These are phyloP conservation scores for Crossocerus cetratus DNA, from an alignment of 2,888 invertebrate genomes.

Conservation along the genomic window DNA sequence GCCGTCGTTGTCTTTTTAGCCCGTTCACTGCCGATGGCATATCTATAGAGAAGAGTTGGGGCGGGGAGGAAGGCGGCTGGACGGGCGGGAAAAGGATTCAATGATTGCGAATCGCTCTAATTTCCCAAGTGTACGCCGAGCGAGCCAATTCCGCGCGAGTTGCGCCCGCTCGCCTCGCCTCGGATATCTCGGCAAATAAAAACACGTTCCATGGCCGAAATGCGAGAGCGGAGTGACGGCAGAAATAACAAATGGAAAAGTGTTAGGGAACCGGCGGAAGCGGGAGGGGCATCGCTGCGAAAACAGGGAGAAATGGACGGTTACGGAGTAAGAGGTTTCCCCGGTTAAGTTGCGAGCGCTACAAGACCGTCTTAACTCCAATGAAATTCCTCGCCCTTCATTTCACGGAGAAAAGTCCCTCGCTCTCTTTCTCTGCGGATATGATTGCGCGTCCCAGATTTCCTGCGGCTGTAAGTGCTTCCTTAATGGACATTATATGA, in stretches of 20 bases:
- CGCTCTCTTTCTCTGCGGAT: too few relatives aligned
- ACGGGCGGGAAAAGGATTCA: constrained; percentile 54
- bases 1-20: background rate
- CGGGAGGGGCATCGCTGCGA: background rate
- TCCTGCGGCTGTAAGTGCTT: too few relatives aligned
- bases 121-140: constrained; percentile 63
- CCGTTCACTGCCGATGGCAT: background rate
- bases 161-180: constrained; percentile 38
- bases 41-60: background rate
- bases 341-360: too few relatives aligned
- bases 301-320: background rate
- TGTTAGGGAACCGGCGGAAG: constrained; percentile 5
- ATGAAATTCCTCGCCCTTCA: too few relatives aligned
- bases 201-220: constrained; percentile 41
- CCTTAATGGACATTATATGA: too few relatives aligned
- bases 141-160: constrained; percentile 35
- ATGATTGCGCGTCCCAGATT: too few relatives aligned
- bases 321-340: too few relatives aligned
- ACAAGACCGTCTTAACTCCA: too few relatives aligned
- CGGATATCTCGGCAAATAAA: constrained; percentile 34
- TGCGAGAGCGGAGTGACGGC: constrained; percentile 35
- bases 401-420: too few relatives aligned
- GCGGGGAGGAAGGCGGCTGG: background rate
- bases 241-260: constrained; percentile 31
- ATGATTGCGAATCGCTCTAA: constrained; percentile 60